A percentile compares a stretch with the other conserved stretches of the same genome.
Evolutionary conservation across 37 sponge, comb jelly and placozoan species (phyloP).

Genomic region (Beroe forskalii): DNA sequence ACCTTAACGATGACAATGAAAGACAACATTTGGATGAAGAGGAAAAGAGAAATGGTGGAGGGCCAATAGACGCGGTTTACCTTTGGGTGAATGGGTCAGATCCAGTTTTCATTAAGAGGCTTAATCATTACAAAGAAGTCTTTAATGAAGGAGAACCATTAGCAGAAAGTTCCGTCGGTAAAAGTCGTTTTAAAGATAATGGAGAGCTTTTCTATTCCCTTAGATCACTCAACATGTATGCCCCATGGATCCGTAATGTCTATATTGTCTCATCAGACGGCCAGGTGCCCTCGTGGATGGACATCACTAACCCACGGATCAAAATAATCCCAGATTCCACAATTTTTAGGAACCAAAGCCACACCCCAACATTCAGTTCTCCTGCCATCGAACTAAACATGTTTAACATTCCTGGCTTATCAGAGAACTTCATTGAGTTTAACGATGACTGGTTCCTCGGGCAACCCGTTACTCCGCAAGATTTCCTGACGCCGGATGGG

Average conservation of each 20-base stretch:
- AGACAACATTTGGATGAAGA: neutral
- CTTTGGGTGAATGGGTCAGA: neutral
- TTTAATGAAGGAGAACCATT: neutral
- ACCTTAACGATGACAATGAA: neutral
- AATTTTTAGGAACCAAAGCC: neutral
- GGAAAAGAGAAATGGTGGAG: too few relatives aligned
- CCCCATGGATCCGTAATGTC: neutral
- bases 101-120: neutral
- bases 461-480: neutral
- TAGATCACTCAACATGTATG: neutral
- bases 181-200: neutral
- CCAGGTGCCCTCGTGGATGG: neutral
- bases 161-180: neutral
- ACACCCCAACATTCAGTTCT: neutral
- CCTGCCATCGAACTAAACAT: neutral
- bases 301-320: neutral
- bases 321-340: neutral
- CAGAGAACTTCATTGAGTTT: neutral
- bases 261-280: neutral
- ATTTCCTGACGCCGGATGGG: neutral
- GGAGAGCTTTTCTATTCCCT: neutral
- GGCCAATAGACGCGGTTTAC: neutral
- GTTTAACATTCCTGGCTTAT: neutral
- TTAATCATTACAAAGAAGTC: neutral
- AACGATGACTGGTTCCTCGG: neutral